phyloP scores from a whole-genome alignment of 1,140 invertebrate genomes.

The Triops cancriformis region DNA sequence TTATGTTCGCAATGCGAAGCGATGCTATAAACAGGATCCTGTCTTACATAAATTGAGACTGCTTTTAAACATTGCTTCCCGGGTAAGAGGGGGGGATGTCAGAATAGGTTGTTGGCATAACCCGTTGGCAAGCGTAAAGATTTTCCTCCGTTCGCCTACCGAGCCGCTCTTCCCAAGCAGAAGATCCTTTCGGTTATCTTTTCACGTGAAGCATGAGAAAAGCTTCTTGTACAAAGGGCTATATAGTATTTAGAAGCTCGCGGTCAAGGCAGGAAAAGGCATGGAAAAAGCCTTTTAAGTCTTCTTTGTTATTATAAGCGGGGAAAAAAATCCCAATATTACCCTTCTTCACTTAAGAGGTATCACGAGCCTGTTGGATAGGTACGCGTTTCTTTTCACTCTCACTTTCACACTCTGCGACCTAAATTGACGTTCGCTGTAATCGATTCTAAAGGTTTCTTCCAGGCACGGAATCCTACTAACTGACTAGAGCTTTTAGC shows the following conservation, averaged over 20 bases:
- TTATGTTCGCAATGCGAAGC: slow-evolving; percentile 5
- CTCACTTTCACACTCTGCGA: neutral
- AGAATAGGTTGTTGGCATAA: neutral
- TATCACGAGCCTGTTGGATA: neutral
- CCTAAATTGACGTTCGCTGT: too few relatives aligned
- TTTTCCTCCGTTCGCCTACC: neutral
- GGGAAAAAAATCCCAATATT: neutral
- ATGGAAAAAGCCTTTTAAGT: neutral
- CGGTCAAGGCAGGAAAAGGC: neutral
- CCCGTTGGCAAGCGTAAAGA: neutral
- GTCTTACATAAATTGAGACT: neutral
- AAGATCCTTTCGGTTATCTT: neutral
- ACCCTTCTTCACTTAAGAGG: neutral
- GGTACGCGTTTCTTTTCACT: neutral
- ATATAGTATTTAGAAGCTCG: neutral
- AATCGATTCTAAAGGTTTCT: too few relatives aligned
- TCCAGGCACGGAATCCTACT: too few relatives aligned
- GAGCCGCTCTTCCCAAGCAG: neutral
- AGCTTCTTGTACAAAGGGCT: neutral
- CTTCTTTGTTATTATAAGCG: neutral
- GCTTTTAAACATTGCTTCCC: slow-evolving; percentile 3
- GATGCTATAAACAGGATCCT: neutral
- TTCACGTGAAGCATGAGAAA: neutral
- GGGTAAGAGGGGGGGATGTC: neutral
- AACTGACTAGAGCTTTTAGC: too few relatives aligned